Evolutionary conservation across 2,797 vertebrate species (phyloP), one percentile per base, ranked within the genome.

Genomic region (Coendou prehensilis): DNA sequence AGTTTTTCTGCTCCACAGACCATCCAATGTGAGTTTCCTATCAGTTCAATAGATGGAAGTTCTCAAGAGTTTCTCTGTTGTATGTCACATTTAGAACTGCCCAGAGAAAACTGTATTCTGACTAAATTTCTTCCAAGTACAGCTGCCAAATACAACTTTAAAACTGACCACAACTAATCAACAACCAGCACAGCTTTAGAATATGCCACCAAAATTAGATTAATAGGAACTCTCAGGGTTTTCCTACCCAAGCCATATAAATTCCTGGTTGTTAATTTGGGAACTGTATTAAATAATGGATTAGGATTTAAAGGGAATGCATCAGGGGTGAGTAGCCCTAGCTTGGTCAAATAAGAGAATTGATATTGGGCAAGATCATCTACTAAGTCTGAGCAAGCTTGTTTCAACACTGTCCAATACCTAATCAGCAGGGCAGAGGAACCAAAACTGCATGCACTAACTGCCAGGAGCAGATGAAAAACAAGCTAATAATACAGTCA

Each of bases 381-480:
- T 94, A 63, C 71, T 75, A 28, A 87, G 94, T 5, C 0, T 50
- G 86, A 52, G 41, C 97, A 94, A 88, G 93, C 41, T 94, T 96
- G 93, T 95, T 97, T 98, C 96, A 96, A 88, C 41, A 82, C 67
- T 67, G 30, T 84, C 97, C 96, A 96, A 91, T 95, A 97, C 95
- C 96, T 76, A 84, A 81, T 71, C 93, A 8, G 26, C 20, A 88
- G 30, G 97, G 92, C 84, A 97, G 97, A 98, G 96, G 97, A 98
- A 98, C 96, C 78, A 98, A 97, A 92, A 97, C 92, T 5, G 13
- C 52, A 88, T 2, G 87, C 98, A 97, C 95, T 87, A 96, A 98
- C 97, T 94, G 97, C 96, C 86, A 96, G 96, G 97, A 98, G 97
- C 59, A 95, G 96, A 98, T 95, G 97, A 98, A 98, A 98, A 97